Percentiles rank a stretch among this genome's conserved stretches.
These are phyloP conservation scores for Scaptodrosophila lebanonensis DNA, from an alignment of 1,140 invertebrate species.

Conservation along the genomic window DNA sequence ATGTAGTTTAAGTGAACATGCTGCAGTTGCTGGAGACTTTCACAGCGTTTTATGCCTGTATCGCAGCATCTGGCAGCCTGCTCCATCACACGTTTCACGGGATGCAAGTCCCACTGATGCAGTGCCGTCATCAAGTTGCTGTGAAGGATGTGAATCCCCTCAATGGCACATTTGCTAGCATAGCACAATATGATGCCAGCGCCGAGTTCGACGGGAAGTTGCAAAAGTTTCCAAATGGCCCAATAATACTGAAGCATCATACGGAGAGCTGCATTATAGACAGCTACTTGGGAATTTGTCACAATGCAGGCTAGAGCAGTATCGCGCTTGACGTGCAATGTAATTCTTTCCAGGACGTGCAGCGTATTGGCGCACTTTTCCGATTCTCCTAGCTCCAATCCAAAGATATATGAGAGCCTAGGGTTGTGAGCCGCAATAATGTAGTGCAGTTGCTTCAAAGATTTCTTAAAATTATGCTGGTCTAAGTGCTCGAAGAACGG, in stretches of 20 bases:
- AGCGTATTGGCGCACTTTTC: too few relatives aligned
- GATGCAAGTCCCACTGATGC: too few relatives aligned
- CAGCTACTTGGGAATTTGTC: not conserved
- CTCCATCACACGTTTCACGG: not conserved
- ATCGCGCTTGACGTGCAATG: conserved; percentile 1
- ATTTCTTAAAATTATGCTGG: not conserved
- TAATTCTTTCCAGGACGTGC: not conserved
- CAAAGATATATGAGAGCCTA: not conserved
- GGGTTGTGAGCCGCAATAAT: conserved; percentile 4
- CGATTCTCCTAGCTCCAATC: not conserved
- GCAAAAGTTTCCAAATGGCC: not conserved
- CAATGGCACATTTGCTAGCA: too few relatives aligned
- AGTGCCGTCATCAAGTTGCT: too few relatives aligned
- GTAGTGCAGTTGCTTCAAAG: not conserved
- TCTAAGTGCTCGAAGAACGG: not conserved
- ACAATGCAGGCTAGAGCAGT: not conserved
- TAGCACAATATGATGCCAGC: not conserved
- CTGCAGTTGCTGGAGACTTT: not conserved
- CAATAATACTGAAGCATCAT: conserved; percentile 1
- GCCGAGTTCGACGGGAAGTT: not conserved
- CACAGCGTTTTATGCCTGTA: not conserved
- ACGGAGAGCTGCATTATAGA: conserved; percentile 10
- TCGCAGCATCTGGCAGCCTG: not conserved
- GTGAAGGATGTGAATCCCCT: too few relatives aligned
- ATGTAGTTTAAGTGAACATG: conserved; percentile 1